Percentiles rank a stretch among this genome's conserved stretches.
Evolutionary conservation across 2,888 invertebrate genomes (phyloP).

Genomic region (Cephus sareptanus): DNA sequence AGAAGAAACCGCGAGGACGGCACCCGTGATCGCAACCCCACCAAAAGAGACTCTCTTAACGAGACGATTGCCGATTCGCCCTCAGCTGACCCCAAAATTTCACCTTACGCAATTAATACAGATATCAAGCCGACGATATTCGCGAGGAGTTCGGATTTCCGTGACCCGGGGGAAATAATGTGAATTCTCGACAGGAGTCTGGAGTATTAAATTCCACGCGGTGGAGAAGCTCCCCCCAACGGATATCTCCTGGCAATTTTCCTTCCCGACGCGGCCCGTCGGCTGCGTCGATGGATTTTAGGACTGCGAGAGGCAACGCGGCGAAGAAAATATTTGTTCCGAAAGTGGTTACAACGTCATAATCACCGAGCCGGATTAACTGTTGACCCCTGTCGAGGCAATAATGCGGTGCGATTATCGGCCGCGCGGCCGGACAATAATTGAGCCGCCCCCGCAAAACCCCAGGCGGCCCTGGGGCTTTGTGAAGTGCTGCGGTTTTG

Average conservation of each 20-base stretch:
- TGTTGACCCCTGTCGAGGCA: constrained; percentile 35
- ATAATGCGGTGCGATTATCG: constrained; percentile 51
- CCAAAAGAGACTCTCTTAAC: background rate
- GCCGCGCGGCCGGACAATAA: constrained; percentile 49
- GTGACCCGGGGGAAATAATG: background rate
- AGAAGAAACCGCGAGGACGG: background rate
- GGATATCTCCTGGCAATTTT: background rate
- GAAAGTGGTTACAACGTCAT: constrained; percentile 21
- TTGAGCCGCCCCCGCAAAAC: constrained; percentile 39
- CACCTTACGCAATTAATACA: background rate
- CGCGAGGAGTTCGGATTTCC: background rate
- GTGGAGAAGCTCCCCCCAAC: background rate
- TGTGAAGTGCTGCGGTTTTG: constrained; percentile 53
- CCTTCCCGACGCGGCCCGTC: background rate
- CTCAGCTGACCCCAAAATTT: background rate
- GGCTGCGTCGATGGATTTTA: background rate
- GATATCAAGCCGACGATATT: background rate
- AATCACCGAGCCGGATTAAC: constrained; percentile 28
- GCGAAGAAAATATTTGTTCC: constrained; percentile 5
- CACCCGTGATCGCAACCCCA: background rate
- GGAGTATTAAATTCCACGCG: background rate
- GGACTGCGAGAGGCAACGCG: background rate
- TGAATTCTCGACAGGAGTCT: background rate
- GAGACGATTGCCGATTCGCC: background rate
- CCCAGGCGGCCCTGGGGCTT: constrained; percentile 20